Evolutionary conservation across 2,113 vertebrate genomes (phyloP), one percentile per base, ranked within the genome.

Genomic region (Rhinolophus sinicus): DNA sequence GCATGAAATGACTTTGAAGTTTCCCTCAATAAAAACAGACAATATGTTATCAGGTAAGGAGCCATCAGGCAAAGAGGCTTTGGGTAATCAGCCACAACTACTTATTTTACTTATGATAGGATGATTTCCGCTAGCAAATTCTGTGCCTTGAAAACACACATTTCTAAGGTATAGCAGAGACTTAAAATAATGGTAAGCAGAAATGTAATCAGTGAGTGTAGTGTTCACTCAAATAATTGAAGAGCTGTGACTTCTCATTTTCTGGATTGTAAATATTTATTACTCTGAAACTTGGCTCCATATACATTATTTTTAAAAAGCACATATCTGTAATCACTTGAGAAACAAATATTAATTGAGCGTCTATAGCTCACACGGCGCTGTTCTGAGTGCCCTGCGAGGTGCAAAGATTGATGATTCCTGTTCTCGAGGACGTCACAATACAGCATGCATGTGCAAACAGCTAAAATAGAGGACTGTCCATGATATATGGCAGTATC

Each of bases 1-100:
- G 98, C 99, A 99, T 98, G 99, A 99, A 99, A 99, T 99, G 99
- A 99, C 99, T 98, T 99, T 99, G 98, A 99, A 99, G 99, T 99
- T 99, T 98, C 99, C 99, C 96, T 99, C 99, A 98, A 99, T 99
- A 99, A 99, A 99, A 99, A 99, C 99, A 94, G 99, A 99, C 99
- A 99, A 99, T 98, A 99, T 99, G 99, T 98, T 99, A 98, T 99
- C 99, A 99, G 99, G 99, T 99, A 99, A 99, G 99, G 97, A 97
- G 95, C 96, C 88, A 96, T 0, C 2, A 96, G 94, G 93, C 82
- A 73, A 96, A 97, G 95, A 98, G 30, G n/a, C 30, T 75, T 84
- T 78, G 88, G n/a, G 26, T 60, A 11, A 72, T 38, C 26, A 70
- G 69, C 33, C 18, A 67, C 58, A 76, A 33, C 87, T 84, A 94